These are phyloP conservation scores for Carposina sasakii DNA, from an alignment of 1,140 invertebrate genomes.

Conservation along the genomic window DNA sequence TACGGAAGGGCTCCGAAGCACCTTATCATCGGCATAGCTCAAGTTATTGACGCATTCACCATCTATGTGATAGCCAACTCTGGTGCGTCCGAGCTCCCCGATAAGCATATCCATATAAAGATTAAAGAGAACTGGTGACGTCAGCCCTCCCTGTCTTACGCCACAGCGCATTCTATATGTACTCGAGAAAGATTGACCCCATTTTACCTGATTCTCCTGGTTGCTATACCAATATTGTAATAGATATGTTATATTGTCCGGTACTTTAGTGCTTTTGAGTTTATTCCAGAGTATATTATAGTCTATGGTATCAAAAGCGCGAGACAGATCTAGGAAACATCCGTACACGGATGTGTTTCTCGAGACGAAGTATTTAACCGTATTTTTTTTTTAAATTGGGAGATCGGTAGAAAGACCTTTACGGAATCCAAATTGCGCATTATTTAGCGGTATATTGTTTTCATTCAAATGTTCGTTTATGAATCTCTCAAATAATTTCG, in stretches of 20 bases:
- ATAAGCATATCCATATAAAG: constrained; percentile 4
- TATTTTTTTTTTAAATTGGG: neutral
- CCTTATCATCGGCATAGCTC: no score
- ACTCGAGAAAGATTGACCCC: neutral
- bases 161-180: neutral
- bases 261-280: neutral
- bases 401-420: neutral
- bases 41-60: no score
- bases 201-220: neutral
- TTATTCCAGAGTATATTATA: constrained; percentile 1
- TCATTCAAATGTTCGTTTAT: neutral
- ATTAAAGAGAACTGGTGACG: constrained; percentile 4
- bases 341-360: neutral
- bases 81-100: no score
- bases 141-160: constrained; percentile 6
- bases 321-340: neutral
- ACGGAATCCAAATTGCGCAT: neutral
- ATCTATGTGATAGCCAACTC: no score
- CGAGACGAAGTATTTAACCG: neutral
- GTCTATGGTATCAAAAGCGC: constrained; percentile 1
- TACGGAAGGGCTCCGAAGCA: no score
- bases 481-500: neutral
- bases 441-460: neutral
- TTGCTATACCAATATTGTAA: constrained; percentile 6
- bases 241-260: neutral